Evolutionary conservation across 1,140 invertebrate species (phyloP), one percentile per base, ranked within the genome.

Genomic region (Ptiloglossa arizonensis): DNA sequence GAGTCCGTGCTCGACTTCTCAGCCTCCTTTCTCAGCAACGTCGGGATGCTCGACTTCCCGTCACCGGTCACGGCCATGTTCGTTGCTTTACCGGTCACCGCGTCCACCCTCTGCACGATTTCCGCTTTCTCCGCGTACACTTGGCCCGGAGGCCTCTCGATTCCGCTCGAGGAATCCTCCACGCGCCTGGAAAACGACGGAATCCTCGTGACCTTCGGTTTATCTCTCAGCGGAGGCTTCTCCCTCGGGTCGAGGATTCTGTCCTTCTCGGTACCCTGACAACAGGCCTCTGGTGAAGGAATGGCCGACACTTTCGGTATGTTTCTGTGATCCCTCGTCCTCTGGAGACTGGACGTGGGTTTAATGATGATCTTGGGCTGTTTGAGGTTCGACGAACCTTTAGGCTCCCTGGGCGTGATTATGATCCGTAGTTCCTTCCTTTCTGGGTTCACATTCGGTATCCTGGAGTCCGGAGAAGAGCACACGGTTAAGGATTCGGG

Each of bases 311-410:
- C 91, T 79, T 92, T 92, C 1, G 91, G 91, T 60, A 93, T 90
- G 70, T 90, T 89, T 67, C 90, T 89, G 41, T 90, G 87, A 72
- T 89, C 87, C 52, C 89, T 86, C 60, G 70, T 87, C 54, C 87
- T 88, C 69, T 87, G 85, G 22, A 89, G 80, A 69, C 87, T 89
- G 17, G 89, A 88, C 6, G 90, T 93, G 5, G 93, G 93, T 71
- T 93, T 93, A 44, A 93, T 93, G 35, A 93, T 93, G 38, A 93
- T 93, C 73, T 91, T 93, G 0, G 93, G 93, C 56, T 92, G 92
- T 62, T 91, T 90, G 5, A 86, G 41, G 57, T 50, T 82, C 0
- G 57, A 38, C 8, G 52, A 13, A 19, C 48, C 24, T 19, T 79
- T 83, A 24, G 79, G 54, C 29, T 88, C 81, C 2, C 70, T 74